These are phyloP conservation scores for Crocallis elinguaria DNA, from an alignment of 2,888 invertebrate genomes.

Conservation along the genomic window DNA sequence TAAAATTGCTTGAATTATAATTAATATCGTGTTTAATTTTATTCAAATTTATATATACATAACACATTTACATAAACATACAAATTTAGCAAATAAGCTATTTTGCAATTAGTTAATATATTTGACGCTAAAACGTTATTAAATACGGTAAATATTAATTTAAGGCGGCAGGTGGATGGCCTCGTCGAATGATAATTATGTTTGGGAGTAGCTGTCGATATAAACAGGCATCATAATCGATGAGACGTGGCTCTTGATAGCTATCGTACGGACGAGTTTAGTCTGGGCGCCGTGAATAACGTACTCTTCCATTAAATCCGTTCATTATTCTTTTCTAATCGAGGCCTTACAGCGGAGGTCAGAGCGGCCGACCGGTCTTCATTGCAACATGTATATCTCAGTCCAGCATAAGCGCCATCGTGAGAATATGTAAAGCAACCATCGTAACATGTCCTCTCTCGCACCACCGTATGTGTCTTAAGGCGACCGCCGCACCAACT, in stretches of 20 bases:
- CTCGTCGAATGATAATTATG: constrained; percentile 53
- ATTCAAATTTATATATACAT: too few species aligned
- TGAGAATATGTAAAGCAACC: constrained; percentile 68
- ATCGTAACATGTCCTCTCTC: constrained; percentile 51
- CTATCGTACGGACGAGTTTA: constrained; percentile 41
- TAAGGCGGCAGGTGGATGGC: constrained; percentile 48
- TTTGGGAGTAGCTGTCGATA: constrained; percentile 50
- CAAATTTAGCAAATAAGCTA: too few species aligned
- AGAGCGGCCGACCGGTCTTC: constrained; percentile 69
- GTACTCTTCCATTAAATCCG: constrained; percentile 53
- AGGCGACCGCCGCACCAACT: constrained; percentile 33
- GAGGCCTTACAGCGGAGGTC: constrained; percentile 54
- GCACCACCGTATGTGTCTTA: constrained; percentile 32
- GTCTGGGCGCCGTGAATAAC: constrained; percentile 48
- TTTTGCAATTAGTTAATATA: constrained; percentile 7
- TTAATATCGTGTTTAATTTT: too few species aligned
- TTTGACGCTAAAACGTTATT: constrained; percentile 7
- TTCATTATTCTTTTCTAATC: constrained; percentile 63
- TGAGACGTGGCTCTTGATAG: constrained; percentile 50
- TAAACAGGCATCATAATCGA: constrained; percentile 54
- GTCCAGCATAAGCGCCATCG: constrained; percentile 75
- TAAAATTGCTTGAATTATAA: too few species aligned
- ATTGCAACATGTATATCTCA: constrained; percentile 72
- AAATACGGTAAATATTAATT: constrained; percentile 14
- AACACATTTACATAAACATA: too few species aligned